These are phyloP conservation scores for Lamproptera curius DNA, from an alignment of 2,888 invertebrate genomes.

Conservation along the genomic window DNA sequence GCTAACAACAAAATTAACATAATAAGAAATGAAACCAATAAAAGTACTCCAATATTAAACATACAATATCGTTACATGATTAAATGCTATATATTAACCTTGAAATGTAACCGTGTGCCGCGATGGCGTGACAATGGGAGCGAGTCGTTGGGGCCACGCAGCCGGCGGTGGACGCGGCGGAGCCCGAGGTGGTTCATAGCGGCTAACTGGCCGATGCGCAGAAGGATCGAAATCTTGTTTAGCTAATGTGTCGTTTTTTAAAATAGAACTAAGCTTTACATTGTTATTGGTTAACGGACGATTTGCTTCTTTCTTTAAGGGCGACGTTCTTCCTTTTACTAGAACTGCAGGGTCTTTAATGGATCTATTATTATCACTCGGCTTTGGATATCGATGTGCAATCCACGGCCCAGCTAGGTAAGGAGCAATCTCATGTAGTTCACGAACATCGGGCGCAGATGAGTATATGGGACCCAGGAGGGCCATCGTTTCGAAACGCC, in stretches of 20 bases:
- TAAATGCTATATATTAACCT: conserved; percentile 76
- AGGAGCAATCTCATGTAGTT: conserved; percentile 86
- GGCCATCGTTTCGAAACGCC: conserved; percentile 84
- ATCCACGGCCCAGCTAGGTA: conserved; percentile 89
- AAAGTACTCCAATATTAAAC: conserved; percentile 67
- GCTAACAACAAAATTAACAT: conserved; percentile 25
- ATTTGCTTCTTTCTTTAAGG: conserved; percentile 66
- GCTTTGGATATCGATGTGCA: conserved; percentile 86
- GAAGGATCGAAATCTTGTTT: conserved; percentile 86
- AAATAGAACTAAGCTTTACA: conserved; percentile 68
- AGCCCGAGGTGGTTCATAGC: conserved; percentile 84
- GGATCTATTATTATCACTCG: conserved; percentile 82
- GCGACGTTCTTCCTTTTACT: conserved; percentile 49
- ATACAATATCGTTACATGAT: conserved; percentile 29
- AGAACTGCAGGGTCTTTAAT: conserved; percentile 62
- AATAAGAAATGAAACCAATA: conserved; percentile 15
- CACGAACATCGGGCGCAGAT: conserved; percentile 88
- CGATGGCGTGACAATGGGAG: conserved; percentile 71
- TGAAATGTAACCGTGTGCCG: conserved; percentile 85
- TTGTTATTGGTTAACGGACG: conserved; percentile 50
- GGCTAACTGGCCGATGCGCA: conserved; percentile 85
- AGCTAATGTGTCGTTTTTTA: conserved; percentile 75
- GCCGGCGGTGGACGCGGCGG: conserved; percentile 73
- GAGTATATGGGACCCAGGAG: conserved; percentile 88
- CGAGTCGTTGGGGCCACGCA: conserved; percentile 61